Conservation (phyloP, 2,797 vertebrate genomes). For the Simalia tracyae region DNA sequence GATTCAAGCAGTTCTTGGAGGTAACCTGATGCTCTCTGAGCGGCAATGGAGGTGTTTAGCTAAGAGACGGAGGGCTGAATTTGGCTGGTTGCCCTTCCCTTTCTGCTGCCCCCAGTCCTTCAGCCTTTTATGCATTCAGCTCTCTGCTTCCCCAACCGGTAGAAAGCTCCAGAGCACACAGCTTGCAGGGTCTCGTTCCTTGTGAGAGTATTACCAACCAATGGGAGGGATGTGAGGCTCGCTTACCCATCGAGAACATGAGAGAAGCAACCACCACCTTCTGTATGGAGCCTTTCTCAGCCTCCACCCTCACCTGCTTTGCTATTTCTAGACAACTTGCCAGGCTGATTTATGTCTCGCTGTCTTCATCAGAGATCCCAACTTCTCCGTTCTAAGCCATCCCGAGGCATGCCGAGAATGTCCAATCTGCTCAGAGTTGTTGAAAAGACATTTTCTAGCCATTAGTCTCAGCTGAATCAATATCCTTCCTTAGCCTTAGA, state of each 20-base stretch:
- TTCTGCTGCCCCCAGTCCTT: not conserved
- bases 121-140: not conserved
- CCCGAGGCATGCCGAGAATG: not conserved
- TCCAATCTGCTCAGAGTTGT: not conserved
- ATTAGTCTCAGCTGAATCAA: not conserved
- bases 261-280: not conserved
- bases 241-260: not conserved
- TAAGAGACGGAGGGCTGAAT: too few species aligned
- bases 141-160: not conserved
- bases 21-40: slow-evolving; percentile 60
- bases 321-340: not conserved
- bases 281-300: too few species aligned
- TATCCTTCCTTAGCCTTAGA: not conserved
- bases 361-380: too few species aligned
- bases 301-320: not conserved
- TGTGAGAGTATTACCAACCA: not conserved
- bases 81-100: not conserved
- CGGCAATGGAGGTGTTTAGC: too few species aligned
- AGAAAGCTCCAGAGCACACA: not conserved
- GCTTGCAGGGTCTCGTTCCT: not conserved
- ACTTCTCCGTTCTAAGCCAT: too few species aligned
- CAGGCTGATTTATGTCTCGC: too few species aligned
- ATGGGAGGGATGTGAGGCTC: not conserved
- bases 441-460: not conserved
- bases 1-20: slow-evolving; percentile 89